These are phyloP conservation scores for Strix aluco DNA, from an alignment of 2,113 vertebrate species.

Conservation along the genomic window DNA sequence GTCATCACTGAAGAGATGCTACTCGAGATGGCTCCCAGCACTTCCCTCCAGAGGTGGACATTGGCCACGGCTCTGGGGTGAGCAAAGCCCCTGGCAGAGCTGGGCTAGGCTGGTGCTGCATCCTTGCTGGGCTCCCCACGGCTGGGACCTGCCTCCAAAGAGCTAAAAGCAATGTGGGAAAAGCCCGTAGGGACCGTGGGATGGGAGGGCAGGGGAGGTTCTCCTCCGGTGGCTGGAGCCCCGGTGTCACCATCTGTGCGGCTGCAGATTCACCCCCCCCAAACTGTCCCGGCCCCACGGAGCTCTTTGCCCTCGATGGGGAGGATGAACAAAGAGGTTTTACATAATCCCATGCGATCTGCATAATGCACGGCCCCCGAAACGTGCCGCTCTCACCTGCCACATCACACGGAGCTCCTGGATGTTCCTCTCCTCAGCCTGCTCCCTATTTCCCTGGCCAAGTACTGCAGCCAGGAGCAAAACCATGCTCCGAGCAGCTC, in stretches of 20 bases:
- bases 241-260: rapidly evolving
- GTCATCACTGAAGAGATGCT: neutral
- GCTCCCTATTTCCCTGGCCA: neutral
- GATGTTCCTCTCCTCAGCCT: neutral
- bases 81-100: neutral
- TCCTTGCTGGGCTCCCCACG: neutral
- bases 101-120: neutral
- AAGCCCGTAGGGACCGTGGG: rapidly evolving
- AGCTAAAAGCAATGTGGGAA: neutral
- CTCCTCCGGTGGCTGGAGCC: neutral
- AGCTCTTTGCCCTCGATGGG: neutral
- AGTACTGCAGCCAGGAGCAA: neutral
- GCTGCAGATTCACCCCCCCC: neutral
- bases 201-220: neutral
- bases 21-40: rapidly evolving
- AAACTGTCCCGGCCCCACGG: neutral
- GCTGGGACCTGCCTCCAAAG: neutral
- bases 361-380: neutral
- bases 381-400: rapidly evolving
- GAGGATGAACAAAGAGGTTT: constrained; percentile 25
- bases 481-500: rapidly evolving
- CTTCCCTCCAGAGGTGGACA: rapidly evolving
- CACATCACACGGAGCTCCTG: rapidly evolving
- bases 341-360: neutral
- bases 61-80: neutral